Base-by-base conservation (phyloP, 2,888 invertebrate species). In the Heliconius erato region DNA sequence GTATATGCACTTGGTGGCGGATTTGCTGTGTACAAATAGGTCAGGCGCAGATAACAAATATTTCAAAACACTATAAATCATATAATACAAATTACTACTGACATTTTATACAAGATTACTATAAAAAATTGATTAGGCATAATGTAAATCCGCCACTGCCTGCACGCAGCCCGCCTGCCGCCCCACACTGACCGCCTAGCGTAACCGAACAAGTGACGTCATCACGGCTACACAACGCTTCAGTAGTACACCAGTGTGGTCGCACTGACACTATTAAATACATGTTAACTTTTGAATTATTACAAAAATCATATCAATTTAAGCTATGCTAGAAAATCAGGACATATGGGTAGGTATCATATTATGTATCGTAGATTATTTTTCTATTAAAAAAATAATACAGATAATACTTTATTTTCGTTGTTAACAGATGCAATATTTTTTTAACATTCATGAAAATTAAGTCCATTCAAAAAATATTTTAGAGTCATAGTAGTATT, bases 1-100 rank as follows among this genome's bases (percentile, higher is more conserved):
- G 98, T 98, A 97, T 90, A 59, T 76, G 76, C 76, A 76, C 76
- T 19, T 23, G 63, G 76, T 76, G 76, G 76, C 76, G 76, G 76
- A n/a, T 63, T 76, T 63, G 35, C 76, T 32, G 74, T 19, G 14
- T 9, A 40, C 9, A 9, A 40, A 40, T 35, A 35, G 35, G 9
- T 7, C 7, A 35, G 35, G 9, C 35, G 35, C 35, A 35, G 35
- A 1, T 35, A 6, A 35, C 35, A 35, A 35, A 35, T 35, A 9
- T 35, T 7, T 49, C 49, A 16, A 1, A 16, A 49, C 16, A 16
- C 19, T 49, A 54, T 19, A 19, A 54, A 49, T 49, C 16, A 49
- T 49, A 49, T 49, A 49, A 49, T 5, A 49, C 44, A 12, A 44
- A 44, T 4, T 44, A 44, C 44, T 44, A 44, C 12, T 14, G 44